Evolutionary conservation across 2,888 invertebrate genomes (phyloP), one percentile per base, ranked within the genome.

Genomic region (Parnassius glacialis): DNA sequence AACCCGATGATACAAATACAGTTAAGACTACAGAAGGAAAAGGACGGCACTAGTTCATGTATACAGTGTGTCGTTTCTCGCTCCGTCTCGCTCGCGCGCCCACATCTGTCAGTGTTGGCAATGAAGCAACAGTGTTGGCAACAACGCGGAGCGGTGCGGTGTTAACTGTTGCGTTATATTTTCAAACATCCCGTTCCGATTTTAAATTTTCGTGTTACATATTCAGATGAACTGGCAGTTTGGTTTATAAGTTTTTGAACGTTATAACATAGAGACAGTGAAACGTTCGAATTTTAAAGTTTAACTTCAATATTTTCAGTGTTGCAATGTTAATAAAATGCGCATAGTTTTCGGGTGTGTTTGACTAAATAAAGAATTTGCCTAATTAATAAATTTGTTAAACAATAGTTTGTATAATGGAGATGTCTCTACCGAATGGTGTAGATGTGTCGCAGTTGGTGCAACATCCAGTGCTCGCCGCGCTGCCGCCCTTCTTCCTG

Each of bases 361-460:
- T 51, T 62, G 59, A 54, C 34, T 25, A 13, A 13, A 48, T 63
- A 13, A 48, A 7, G 10, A 11, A 3, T 11, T 43, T 48, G 13
- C 7, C 13, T 1, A 48, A 12, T 48, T 48, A 48, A 7, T 48
- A 52, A n/a, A 41, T n/a, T 41, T 25, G 12, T 7, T 25, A 25
- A n/a, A 25, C 3, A 20, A 20, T 13, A n/a, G 50, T 57, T 66
- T 65, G 42, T 59, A 47, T 13, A 65, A 87, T 86, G 84, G 93
- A 83, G 76, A 97, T 97, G 97, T 96, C 96, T 83, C 91, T 97
- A 70, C 96, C 96, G 72, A 95, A 95, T 85, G 96, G 97, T 71
- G 96, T 97, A 71, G 97, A 97, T 88, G 96, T 97, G 87, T 95
- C 96, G 65, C 95, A 96, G 80, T 85, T 97, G 78, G 96, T 97